Percentiles rank a stretch among this genome's conserved stretches.
phyloP scores from a whole-genome alignment of 2,113 vertebrate species.

The Larimichthys polyactis region DNA sequence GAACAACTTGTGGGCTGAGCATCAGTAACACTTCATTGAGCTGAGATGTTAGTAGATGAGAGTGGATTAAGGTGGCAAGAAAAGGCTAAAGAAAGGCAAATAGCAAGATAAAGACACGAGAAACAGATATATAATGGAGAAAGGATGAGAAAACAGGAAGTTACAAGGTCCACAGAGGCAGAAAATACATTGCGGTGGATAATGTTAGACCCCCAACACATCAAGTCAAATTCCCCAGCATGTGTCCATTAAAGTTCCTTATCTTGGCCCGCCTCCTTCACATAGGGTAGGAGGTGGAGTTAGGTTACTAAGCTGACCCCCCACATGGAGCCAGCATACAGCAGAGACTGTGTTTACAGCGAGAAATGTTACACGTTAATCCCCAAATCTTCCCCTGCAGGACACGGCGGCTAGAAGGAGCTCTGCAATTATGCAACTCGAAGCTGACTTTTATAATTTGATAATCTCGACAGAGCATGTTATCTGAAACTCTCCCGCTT shows the following conservation, averaged over 20 bases:
- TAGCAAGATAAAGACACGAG: not conserved
- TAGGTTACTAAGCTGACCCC: conserved; percentile 57
- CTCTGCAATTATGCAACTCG: not conserved
- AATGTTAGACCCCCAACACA: conserved; percentile 46
- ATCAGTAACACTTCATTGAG: conserved; percentile 35
- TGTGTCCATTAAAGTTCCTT: conserved; percentile 57
- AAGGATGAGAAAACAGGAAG: conserved; percentile 21
- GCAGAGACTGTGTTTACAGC: not conserved
- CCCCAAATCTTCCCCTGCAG: not conserved
- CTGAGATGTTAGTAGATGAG: not conserved
- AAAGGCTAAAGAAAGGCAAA: not conserved
- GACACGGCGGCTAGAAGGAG: not conserved
- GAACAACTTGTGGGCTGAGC: not conserved
- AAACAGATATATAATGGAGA: not conserved
- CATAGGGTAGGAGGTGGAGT: conserved; percentile 50
- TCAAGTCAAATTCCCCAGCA: conserved; percentile 60
- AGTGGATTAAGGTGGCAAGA: not conserved
- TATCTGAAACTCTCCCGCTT: not conserved
- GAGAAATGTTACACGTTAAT: not conserved
- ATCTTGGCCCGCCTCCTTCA: conserved; percentile 60
- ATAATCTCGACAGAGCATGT: not conserved
- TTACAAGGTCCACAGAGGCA: not conserved
- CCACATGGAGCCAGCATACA: conserved; percentile 34
- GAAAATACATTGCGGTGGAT: conserved; percentile 27
- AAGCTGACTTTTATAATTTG: not conserved